Percentiles rank a stretch among this genome's conserved stretches.
phyloP scores from a whole-genome alignment of 2,888 invertebrate species.

The Chymomyza caudatula region DNA sequence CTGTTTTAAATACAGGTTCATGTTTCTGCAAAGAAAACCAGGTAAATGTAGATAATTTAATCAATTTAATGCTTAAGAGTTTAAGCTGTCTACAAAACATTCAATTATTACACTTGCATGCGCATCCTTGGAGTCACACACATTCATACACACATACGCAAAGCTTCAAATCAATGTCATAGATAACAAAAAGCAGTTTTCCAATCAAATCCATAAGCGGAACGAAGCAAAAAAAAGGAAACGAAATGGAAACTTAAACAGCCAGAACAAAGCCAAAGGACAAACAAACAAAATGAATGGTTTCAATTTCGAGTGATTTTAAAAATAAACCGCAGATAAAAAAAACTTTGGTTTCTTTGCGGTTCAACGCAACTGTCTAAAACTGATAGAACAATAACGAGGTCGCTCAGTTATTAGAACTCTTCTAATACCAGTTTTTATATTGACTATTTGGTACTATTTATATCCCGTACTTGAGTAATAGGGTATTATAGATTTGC shows the following conservation, averaged over 20 bases:
- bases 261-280: neutral
- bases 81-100: neutral
- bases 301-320: neutral
- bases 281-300: neutral
- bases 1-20: neutral
- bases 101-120: neutral
- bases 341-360: neutral
- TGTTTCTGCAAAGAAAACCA: neutral
- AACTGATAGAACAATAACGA: neutral
- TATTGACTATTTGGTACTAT: too few species aligned
- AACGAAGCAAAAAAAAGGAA: neutral
- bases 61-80: neutral
- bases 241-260: neutral
- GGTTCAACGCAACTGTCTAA: neutral
- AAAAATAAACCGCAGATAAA: neutral
- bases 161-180: constrained; percentile 2
- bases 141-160: neutral
- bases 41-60: neutral
- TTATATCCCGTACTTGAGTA: too few species aligned
- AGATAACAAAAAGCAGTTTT: constrained; percentile 8
- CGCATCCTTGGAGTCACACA: neutral
- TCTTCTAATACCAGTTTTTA: too few species aligned
- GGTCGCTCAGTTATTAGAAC: too few species aligned
- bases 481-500: too few species aligned
- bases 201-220: constrained; percentile 9